These are phyloP conservation scores for Apteryx owenii DNA, from an alignment of 2,113 vertebrate species.

Conservation along the genomic window DNA sequence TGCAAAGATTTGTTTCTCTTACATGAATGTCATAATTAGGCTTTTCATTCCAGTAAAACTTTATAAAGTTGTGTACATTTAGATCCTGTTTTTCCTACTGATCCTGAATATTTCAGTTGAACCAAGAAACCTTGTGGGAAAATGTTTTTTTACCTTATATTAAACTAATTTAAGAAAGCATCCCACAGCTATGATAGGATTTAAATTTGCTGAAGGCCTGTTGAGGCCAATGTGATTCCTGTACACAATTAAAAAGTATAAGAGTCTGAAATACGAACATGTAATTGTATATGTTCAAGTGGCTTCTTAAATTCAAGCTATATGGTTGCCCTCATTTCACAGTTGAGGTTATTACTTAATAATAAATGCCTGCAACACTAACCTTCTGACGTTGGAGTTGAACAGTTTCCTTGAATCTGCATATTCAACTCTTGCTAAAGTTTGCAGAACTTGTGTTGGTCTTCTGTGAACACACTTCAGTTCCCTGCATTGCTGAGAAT, in stretches of 20 bases:
- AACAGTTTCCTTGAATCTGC: neutral
- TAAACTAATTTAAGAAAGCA: slow-evolving; percentile 32
- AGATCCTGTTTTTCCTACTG: neutral
- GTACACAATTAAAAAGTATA: neutral
- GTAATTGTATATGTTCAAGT: neutral
- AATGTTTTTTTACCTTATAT: neutral
- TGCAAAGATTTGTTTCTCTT: neutral
- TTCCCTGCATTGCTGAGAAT: neutral
- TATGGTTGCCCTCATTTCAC: neutral
- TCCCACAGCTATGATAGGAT: neutral
- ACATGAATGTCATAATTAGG: neutral
- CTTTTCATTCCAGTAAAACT: neutral
- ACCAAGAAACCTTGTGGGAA: neutral
- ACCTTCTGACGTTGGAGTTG: neutral
- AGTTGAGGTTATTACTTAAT: neutral
- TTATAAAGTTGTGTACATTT: neutral
- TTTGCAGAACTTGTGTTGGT: neutral
- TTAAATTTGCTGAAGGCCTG: neutral
- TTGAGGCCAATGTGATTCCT: neutral
- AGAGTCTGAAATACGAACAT: neutral
- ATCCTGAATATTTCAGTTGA: neutral
- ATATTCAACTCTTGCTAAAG: neutral
- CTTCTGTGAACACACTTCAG: neutral
- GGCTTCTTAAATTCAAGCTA: neutral
- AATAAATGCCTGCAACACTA: neutral